phyloP scores from a whole-genome alignment of 1,140 invertebrate species.

The Leucophenga varia region DNA sequence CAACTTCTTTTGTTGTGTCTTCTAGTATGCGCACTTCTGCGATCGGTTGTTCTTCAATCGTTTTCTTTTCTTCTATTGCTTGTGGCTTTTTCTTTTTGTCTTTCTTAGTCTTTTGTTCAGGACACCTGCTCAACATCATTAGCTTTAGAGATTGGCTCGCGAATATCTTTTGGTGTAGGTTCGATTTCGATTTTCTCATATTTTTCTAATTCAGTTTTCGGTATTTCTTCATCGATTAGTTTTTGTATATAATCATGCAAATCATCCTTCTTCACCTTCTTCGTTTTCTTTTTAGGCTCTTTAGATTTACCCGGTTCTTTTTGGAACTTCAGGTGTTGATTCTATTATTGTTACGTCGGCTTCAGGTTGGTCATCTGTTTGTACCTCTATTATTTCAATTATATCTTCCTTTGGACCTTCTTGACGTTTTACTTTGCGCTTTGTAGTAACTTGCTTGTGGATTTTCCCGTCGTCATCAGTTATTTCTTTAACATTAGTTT shows the following conservation, averaged over 20 bases:
- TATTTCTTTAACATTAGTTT: conserved; percentile 39
- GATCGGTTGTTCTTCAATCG: conserved; percentile 11
- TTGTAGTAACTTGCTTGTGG: conserved; percentile 56
- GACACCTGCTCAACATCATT: conserved; percentile 16
- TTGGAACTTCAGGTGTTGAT: conserved; percentile 30
- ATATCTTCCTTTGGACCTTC: conserved; percentile 46
- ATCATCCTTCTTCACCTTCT: conserved; percentile 44
- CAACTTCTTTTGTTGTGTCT: conserved; percentile 23
- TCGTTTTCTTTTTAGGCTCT: conserved; percentile 37
- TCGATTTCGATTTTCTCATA: conserved; percentile 52
- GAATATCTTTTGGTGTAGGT: conserved; percentile 31
- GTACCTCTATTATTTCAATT: conserved; percentile 54
- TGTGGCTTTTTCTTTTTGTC: conserved; percentile 26
- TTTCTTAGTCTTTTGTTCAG: conserved; percentile 26
- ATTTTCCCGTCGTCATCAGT: conserved; percentile 38
- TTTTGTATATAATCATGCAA: conserved; percentile 49
- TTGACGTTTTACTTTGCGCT: conserved; percentile 52
- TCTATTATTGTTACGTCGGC: conserved; percentile 51
- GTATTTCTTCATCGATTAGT: conserved; percentile 46
- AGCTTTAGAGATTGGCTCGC: conserved; percentile 24
- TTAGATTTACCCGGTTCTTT: conserved; percentile 32
- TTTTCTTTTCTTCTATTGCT: conserved; percentile 15
- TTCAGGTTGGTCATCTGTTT: conserved; percentile 52
- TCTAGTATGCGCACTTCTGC: conserved; percentile 33
- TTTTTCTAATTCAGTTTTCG: conserved; percentile 48